Evolutionary conservation across 2,113 vertebrate species (phyloP).

Genomic region (Chaenogobius annularis): DNA sequence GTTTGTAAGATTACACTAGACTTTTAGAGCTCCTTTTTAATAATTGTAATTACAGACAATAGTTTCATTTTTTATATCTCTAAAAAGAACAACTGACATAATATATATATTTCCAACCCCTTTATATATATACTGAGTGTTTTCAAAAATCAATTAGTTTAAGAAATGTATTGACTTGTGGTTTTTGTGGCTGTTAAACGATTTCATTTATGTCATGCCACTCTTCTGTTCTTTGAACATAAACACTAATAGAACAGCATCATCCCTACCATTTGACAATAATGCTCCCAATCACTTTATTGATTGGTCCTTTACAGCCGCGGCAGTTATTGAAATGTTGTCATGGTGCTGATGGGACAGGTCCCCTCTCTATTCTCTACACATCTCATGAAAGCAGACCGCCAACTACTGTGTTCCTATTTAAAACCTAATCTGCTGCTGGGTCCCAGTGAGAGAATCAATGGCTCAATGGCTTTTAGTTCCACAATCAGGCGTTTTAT

Average conservation of each 20-base stretch:
- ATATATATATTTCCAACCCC: too few species aligned
- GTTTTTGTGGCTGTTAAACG: neutral
- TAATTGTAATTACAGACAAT: too few species aligned
- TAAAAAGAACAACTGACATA: too few species aligned
- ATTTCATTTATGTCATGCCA: neutral
- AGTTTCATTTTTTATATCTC: too few species aligned
- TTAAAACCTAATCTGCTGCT: conserved; percentile 29
- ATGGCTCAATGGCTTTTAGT: conserved; percentile 4
- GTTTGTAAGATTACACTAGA: too few species aligned
- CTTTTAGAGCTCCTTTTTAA: too few species aligned
- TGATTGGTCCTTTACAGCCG: conserved; percentile 50
- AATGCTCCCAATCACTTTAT: conserved; percentile 46
- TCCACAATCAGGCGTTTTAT: conserved; percentile 1
- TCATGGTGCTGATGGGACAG: conserved; percentile 36
- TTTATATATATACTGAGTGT: too few species aligned
- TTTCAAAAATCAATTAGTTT: too few species aligned
- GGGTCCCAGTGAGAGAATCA: conserved; percentile 11
- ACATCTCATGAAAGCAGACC: conserved; percentile 13
- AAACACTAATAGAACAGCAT: conserved; percentile 2
- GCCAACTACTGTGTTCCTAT: conserved; percentile 21
- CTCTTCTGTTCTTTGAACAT: neutral
- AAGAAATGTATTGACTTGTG: neutral
- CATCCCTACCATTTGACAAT: neutral
- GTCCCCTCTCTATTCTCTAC: conserved; percentile 17
- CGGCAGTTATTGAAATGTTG: conserved; percentile 40